Evolutionary conservation across 1,140 invertebrate species (phyloP).

Genomic region (Drosophila dunni): DNA sequence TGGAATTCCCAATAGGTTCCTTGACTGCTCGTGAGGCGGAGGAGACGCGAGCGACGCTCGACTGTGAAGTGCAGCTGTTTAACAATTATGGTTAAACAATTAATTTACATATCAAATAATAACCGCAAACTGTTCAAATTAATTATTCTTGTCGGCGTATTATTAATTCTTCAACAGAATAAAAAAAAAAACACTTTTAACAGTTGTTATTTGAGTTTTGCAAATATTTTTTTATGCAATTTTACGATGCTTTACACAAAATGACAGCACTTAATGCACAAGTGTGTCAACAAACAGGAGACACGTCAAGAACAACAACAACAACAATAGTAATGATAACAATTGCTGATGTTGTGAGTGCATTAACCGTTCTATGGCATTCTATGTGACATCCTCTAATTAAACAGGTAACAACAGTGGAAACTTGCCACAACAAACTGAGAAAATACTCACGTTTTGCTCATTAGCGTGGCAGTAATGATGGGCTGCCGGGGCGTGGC

Average conservation of each 20-base stretch:
- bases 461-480: conserved; percentile 61
- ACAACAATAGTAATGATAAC: conserved; percentile 26
- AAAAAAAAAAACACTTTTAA: conserved; percentile 16
- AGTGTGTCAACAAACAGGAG: conserved; percentile 53
- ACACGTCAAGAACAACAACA: conserved; percentile 28
- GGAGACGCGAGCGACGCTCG: background rate
- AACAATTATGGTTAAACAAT: conserved; percentile 36
- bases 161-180: conserved; percentile 15
- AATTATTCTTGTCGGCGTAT: conserved; percentile 39
- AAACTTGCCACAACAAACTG: conserved; percentile 30
- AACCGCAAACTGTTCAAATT: conserved; percentile 23
- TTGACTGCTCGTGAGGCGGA: background rate
- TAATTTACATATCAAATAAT: conserved; percentile 40
- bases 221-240: conserved; percentile 47
- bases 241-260: conserved; percentile 31
- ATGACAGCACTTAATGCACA: conserved; percentile 62
- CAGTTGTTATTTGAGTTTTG: conserved; percentile 31
- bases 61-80: conserved; percentile 5
- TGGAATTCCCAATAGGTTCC: conserved; percentile 23
- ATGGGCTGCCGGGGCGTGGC: background rate
- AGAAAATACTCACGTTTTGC: conserved; percentile 54
- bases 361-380: conserved; percentile 60
- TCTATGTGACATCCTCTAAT: conserved; percentile 48
- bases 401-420: conserved; percentile 44
- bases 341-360: conserved; percentile 56